Percentiles rank a stretch among this genome's conserved stretches.
Evolutionary conservation across 2,113 vertebrate genomes (phyloP).

Genomic region (Holacanthus passer): DNA sequence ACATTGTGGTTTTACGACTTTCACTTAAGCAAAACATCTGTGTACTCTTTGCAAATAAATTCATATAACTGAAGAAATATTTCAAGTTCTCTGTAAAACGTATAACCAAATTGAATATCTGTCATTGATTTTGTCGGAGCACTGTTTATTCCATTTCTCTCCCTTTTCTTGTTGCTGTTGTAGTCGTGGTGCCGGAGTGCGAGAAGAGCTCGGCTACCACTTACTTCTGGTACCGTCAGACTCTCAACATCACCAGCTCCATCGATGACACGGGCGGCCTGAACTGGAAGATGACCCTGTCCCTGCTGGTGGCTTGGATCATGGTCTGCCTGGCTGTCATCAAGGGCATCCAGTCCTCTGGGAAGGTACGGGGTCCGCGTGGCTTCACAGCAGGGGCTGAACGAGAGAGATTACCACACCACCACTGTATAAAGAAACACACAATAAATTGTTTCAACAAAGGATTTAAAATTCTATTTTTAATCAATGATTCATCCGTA

Average conservation of each 20-base stretch:
- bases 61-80: not conserved
- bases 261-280: constrained; percentile 95
- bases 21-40: not conserved
- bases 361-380: constrained; percentile 87
- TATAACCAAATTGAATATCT: not conserved
- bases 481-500: constrained; percentile 30
- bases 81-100: not conserved
- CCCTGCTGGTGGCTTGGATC: constrained; percentile 93
- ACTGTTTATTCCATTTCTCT: not conserved
- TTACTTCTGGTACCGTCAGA: constrained; percentile 98
- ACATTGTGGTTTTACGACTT: not conserved
- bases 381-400: not conserved
- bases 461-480: constrained; percentile 30
- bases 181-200: constrained; percentile 94
- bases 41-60: not conserved
- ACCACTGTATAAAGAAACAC: not conserved
- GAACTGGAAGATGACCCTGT: constrained; percentile 98
- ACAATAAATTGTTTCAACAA: constrained; percentile 30
- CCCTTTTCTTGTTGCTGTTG: not conserved
- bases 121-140: not conserved
- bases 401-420: not conserved
- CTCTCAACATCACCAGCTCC: constrained; percentile 94
- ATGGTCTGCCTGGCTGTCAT: constrained; percentile 95
- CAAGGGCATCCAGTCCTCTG: constrained; percentile 98
- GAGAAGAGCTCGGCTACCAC: constrained; percentile 98